Base-by-base conservation (phyloP, 2,113 vertebrate species). In the Caracal caracal region DNA sequence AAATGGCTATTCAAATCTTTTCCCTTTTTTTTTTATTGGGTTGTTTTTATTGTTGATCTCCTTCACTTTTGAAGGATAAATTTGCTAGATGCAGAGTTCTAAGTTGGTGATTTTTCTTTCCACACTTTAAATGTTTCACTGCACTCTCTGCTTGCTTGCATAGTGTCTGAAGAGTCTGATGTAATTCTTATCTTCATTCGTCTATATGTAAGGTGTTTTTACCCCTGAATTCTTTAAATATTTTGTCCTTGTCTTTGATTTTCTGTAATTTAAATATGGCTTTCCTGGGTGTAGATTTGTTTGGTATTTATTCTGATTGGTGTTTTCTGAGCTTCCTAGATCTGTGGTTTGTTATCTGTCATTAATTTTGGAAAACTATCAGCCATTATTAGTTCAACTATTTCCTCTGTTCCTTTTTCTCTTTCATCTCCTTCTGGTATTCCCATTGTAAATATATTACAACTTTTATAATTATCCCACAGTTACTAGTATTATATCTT, bases 141-240 rank as follows among this genome's bases (percentile, higher is more conserved):
- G 19, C 20, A 65, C 47, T 94, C n/a, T 85, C 40, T 28, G 66
- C 37, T 59, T 87, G 20, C 71, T 87, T 68, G 28, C 15, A 56
- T 88, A 37, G 37, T 70, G 61, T 93, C 49, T 68, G 37, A 95
- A 89, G 70, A 68, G 37, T 70, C 37, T 91, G 49, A 70, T 71
- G 40, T 59, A 66, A 81, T 96, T 89, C 88, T 35, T 83, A 75
- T 66, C 40, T 37, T 28, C 84, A 7, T 66, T 26, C 30, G 5
- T 89, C 59, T 78, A 16, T 75, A 49, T 49, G 33, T 63, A 79
- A 91, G 16, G 2, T 81, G 28, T 93, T 88, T 84, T 35, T 75
- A 93, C 79, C 11, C 19, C 22, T 93, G 49, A 78, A 30, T 93
- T 92, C 63, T 91, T 87, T 65, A 40, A 92, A 88, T 15, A 66